phyloP scores from a whole-genome alignment of 2,113 vertebrate species.

The Aegotheles bennettii region DNA sequence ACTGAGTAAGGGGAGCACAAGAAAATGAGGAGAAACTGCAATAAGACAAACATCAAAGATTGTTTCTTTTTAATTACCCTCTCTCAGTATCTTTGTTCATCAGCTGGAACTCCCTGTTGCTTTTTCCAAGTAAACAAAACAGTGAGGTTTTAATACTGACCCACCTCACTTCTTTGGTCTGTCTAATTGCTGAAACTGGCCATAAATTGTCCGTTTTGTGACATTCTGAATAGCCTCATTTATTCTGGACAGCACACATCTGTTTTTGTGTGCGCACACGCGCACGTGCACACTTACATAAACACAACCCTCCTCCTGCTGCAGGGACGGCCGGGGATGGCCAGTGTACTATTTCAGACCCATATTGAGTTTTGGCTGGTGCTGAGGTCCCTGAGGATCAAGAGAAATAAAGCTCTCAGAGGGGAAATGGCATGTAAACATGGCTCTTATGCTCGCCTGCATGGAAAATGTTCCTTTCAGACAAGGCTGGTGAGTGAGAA shows the following conservation, averaged over 20 bases:
- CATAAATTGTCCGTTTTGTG: constrained; percentile 62
- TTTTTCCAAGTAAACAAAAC: constrained; percentile 50
- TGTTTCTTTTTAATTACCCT: constrained; percentile 67
- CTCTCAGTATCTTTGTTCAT: constrained; percentile 31
- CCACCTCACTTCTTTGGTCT: constrained; percentile 27
- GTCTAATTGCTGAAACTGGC: constrained; percentile 54
- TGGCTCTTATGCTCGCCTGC: not conserved
- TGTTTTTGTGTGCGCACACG: not conserved
- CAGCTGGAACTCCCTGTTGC: constrained; percentile 45
- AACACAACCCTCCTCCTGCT: not conserved
- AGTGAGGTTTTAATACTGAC: constrained; percentile 19
- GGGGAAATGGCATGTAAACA: constrained; percentile 45
- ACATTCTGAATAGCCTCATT: constrained; percentile 54
- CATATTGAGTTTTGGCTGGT: constrained; percentile 55
- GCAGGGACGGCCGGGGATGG: not conserved
- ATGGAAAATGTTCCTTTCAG: constrained; percentile 15
- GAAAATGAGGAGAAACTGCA: not conserved
- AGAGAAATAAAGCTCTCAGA: constrained; percentile 48
- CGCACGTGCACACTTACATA: not conserved
- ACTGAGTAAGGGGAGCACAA: not conserved
- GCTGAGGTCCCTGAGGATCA: constrained; percentile 25
- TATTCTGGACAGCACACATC: constrained; percentile 60
- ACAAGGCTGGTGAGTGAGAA: not conserved
- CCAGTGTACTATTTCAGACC: constrained; percentile 50
- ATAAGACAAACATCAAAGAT: constrained; percentile 36